phyloP scores from a whole-genome alignment of 2,113 vertebrate genomes.

The Anhinga anhinga region DNA sequence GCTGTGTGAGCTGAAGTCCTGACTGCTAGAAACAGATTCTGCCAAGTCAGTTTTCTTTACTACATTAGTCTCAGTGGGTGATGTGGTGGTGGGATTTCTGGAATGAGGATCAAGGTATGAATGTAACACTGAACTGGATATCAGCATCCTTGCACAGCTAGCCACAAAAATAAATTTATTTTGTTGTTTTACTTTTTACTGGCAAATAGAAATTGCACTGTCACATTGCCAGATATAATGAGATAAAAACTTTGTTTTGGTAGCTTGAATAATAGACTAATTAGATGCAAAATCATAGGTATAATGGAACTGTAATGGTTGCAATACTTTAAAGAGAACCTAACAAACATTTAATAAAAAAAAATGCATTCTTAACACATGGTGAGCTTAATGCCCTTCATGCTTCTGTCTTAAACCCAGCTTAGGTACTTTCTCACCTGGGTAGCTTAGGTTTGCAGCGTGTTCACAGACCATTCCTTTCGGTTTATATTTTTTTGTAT shows the following conservation, averaged over 20 bases:
- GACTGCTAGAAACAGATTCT: background rate
- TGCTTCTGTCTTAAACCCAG: background rate
- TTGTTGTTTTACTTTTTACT: background rate
- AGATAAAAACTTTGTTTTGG: background rate
- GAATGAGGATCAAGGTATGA: background rate
- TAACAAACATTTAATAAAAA: background rate
- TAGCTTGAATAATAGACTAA: background rate
- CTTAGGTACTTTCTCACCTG: background rate
- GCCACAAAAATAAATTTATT: background rate
- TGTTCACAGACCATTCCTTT: background rate
- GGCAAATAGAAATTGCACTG: background rate
- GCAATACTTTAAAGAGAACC: background rate
- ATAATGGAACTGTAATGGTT: background rate
- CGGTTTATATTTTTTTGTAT: background rate
- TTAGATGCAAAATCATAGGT: background rate
- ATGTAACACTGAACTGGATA: background rate
- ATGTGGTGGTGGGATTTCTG: background rate
- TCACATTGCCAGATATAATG: background rate
- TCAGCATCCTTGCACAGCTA: background rate
- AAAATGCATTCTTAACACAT: background rate
- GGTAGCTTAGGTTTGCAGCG: background rate
- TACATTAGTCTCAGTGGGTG: background rate
- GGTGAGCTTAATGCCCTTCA: background rate
- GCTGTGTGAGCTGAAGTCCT: background rate
- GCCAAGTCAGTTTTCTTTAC: background rate